Evolutionary conservation across 1,140 invertebrate genomes (phyloP).

Genomic region (Drosophila tristis): DNA sequence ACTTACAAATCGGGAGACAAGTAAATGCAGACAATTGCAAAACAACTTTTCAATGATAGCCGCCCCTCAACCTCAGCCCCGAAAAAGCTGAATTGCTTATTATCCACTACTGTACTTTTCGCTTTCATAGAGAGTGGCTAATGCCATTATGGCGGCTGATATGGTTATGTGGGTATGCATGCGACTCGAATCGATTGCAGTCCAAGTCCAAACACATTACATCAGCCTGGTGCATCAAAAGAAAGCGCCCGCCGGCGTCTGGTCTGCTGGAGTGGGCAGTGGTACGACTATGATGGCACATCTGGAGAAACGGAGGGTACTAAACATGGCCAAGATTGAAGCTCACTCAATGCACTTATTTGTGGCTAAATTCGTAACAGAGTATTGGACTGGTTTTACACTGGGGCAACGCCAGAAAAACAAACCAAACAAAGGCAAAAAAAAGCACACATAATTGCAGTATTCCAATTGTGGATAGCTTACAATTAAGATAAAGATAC

Average conservation of each 20-base stretch:
- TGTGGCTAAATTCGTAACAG: slow-evolving; percentile 20
- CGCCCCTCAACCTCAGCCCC: neutral
- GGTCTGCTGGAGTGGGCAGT: neutral
- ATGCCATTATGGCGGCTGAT: slow-evolving; percentile 39
- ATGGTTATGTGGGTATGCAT: slow-evolving; percentile 31
- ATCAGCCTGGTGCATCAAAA: slow-evolving; percentile 38
- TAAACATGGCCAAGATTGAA: slow-evolving; percentile 22
- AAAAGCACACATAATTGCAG: neutral
- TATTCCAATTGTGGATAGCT: too few relatives aligned
- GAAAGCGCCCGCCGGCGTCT: slow-evolving; percentile 23
- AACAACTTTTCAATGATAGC: slow-evolving; percentile 23
- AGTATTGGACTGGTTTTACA: slow-evolving; percentile 23
- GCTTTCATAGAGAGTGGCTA: slow-evolving; percentile 20
- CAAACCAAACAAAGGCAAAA: neutral
- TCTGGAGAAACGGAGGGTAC: too few relatives aligned
- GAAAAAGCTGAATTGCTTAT: slow-evolving; percentile 9
- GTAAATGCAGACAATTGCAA: slow-evolving; percentile 27
- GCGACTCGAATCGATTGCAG: slow-evolving; percentile 35
- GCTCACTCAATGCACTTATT: slow-evolving; percentile 38
- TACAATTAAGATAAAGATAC: too few relatives aligned
- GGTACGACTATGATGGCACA: neutral
- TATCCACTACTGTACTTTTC: slow-evolving; percentile 33
- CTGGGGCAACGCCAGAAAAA: slow-evolving; percentile 18
- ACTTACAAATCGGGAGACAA: slow-evolving; percentile 21
- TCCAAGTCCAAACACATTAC: slow-evolving; percentile 32